Conservation (phyloP, 1,140 invertebrate species). For the Pectinophora gossypiella region DNA sequence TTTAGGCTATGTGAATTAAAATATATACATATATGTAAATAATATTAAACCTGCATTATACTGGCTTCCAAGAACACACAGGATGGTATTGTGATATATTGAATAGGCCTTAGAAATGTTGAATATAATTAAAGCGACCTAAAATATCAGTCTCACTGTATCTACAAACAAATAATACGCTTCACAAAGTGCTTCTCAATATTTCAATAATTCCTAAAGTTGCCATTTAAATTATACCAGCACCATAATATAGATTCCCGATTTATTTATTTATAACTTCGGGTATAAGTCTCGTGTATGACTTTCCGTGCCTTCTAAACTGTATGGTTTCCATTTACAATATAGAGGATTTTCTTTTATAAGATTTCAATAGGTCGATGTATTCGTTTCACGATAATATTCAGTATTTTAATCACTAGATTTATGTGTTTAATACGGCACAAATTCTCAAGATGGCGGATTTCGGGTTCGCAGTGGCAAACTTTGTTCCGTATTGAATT, state of each 20-base stretch:
- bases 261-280: conserved; percentile 4
- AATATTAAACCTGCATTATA: too few species aligned
- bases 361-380: not conserved
- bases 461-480: too few species aligned
- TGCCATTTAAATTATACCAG: conserved; percentile 5
- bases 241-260: not conserved
- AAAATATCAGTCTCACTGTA: not conserved
- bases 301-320: conserved; percentile 8
- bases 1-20: too few species aligned
- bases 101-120: too few species aligned
- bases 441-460: too few species aligned
- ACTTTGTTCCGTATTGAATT: not conserved
- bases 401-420: conserved; percentile 34
- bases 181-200: conserved; percentile 2
- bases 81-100: too few species aligned
- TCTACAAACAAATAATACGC: not conserved
- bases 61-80: too few species aligned
- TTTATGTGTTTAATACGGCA: conserved; percentile 8
- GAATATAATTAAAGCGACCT: not conserved
- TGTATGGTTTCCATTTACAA: not conserved
- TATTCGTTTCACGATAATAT: conserved; percentile 5
- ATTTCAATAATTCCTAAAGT: not conserved
- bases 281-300: not conserved
- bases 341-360: not conserved
- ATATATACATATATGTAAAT: too few species aligned